Evolutionary conservation across 2,888 invertebrate species (phyloP).

Genomic region (Calameuta filiformis): DNA sequence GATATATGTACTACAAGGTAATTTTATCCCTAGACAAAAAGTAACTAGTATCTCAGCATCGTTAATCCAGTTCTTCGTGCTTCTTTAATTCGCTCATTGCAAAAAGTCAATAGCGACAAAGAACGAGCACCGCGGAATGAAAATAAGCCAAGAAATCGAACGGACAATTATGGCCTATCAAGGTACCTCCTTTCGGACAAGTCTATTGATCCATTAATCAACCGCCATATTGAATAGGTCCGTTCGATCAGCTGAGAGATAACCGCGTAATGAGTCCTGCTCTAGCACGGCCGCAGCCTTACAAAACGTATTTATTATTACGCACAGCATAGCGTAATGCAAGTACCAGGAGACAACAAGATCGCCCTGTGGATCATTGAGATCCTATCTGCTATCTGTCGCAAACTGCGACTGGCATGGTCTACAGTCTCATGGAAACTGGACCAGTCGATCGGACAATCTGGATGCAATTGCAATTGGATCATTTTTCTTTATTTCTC

Average conservation of each 20-base stretch:
- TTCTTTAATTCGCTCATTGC: background rate
- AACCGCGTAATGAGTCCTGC: conserved; percentile 57
- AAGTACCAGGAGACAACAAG: conserved; percentile 4
- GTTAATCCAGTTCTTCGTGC: background rate
- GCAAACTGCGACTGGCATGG: conserved; percentile 9
- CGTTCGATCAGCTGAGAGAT: conserved; percentile 58
- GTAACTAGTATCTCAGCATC: background rate
- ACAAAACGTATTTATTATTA: conserved; percentile 34
- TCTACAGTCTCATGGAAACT: background rate
- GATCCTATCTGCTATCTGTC: conserved; percentile 23
- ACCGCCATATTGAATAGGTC: conserved; percentile 49
- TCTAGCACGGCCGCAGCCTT: conserved; percentile 29
- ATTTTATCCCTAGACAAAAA: background rate
- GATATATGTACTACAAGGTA: background rate
- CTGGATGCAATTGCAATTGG: background rate
- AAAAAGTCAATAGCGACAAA: background rate
- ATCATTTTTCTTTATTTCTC: background rate
- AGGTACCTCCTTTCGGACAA: conserved; percentile 18
- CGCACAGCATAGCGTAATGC: conserved; percentile 19
- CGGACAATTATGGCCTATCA: conserved; percentile 8
- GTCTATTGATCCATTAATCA: conserved; percentile 59
- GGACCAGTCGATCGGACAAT: background rate
- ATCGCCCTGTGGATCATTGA: background rate
- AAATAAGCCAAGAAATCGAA: conserved; percentile 28
- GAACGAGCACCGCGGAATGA: conserved; percentile 6